Percentiles rank a stretch among this genome's conserved stretches.
Evolutionary conservation across 2,113 vertebrate species (phyloP).

Genomic region (Colistium nudipinnis): DNA sequence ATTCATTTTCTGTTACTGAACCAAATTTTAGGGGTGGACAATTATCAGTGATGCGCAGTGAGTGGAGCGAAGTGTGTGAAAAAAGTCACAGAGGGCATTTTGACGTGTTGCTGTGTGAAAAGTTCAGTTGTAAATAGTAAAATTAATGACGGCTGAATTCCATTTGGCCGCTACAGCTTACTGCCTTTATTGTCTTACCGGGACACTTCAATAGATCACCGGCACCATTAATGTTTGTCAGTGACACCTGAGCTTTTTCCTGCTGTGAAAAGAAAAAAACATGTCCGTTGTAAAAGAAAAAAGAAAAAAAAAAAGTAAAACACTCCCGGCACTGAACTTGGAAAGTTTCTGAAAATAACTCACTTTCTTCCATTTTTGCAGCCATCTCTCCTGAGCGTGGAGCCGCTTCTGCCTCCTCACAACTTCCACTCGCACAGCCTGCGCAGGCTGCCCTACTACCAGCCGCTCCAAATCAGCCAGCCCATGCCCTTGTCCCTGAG

Average conservation of each 20-base stretch:
- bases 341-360: conserved; percentile 5
- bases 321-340: background rate
- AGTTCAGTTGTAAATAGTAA: background rate
- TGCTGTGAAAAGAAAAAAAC: background rate
- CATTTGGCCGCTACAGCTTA: conserved; percentile 4
- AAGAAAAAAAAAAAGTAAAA: too few relatives aligned
- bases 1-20: too few relatives aligned
- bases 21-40: too few relatives aligned
- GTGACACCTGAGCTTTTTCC: background rate
- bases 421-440: conserved; percentile 79
- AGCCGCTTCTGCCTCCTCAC: conserved; percentile 76
- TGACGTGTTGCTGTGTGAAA: background rate
- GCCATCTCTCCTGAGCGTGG: conserved; percentile 69
- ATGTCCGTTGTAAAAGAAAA: background rate
- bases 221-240: background rate
- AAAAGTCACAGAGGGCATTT: background rate
- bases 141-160: background rate
- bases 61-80: too few relatives aligned
- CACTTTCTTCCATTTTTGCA: conserved; percentile 33
- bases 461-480: conserved; percentile 79
- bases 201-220: background rate
- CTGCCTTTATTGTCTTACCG: background rate
- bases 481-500: conserved; percentile 75
- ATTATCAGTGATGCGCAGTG: too few relatives aligned
- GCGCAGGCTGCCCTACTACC: conserved; percentile 76